Evolutionary conservation across 2,888 invertebrate species (phyloP).

Genomic region (Lochmaea crataegi): DNA sequence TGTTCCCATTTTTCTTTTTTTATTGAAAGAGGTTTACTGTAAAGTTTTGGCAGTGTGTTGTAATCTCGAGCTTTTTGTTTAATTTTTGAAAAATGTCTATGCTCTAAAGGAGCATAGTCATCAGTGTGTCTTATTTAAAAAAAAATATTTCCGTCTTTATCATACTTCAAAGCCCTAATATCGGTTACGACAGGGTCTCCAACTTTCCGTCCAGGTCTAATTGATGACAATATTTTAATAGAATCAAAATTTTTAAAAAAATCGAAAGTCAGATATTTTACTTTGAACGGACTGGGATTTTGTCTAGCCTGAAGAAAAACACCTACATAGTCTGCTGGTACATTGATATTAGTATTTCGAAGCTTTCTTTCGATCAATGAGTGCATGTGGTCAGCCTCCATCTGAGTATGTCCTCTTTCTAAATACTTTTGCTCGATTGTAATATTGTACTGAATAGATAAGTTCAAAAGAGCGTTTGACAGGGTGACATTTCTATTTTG

Average conservation of each 20-base stretch:
- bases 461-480: slow-evolving; percentile 34
- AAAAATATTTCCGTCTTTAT: too few relatives aligned
- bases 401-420: slow-evolving; percentile 40
- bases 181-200: too few relatives aligned
- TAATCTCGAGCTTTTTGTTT: too few relatives aligned
- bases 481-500: slow-evolving; percentile 36
- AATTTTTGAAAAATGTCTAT: too few relatives aligned
- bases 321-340: slow-evolving; percentile 33
- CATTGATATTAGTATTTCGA: slow-evolving; percentile 29
- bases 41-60: not conserved
- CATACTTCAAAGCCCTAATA: too few relatives aligned
- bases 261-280: slow-evolving; percentile 28
- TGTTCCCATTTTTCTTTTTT: slow-evolving; percentile 2
- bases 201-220: too few relatives aligned
- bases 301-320: slow-evolving; percentile 28
- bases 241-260: slow-evolving; percentile 33
- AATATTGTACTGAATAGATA: slow-evolving; percentile 35
- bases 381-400: slow-evolving; percentile 40
- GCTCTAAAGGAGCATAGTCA: too few relatives aligned
- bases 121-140: too few relatives aligned
- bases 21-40: not conserved
- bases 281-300: slow-evolving; percentile 29
- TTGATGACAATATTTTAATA: slow-evolving; percentile 21
- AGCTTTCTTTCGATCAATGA: slow-evolving; percentile 35
- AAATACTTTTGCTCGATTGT: slow-evolving; percentile 40